phyloP scores from a whole-genome alignment of 2,888 invertebrate genomes.

The Gibbula magus region DNA sequence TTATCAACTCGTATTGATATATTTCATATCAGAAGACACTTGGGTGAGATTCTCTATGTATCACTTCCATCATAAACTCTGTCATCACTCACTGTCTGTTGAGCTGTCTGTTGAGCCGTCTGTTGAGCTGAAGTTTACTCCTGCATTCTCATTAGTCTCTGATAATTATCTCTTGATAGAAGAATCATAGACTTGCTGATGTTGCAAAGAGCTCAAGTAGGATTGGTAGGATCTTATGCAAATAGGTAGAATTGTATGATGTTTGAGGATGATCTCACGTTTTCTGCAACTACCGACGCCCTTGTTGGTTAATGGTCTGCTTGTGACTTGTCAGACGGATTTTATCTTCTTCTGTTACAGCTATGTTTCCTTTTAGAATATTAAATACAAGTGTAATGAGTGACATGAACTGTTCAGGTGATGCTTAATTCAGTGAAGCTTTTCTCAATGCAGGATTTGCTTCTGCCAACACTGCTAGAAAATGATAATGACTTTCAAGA shows the following conservation, averaged over 20 bases:
- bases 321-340: background rate
- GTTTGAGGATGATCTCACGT: background rate
- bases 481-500: background rate
- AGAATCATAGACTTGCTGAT: background rate
- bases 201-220: background rate
- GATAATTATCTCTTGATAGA: background rate
- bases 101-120: background rate
- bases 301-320: slow-evolving; percentile 6
- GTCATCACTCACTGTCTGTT: background rate
- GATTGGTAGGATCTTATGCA: background rate
- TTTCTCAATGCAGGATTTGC: background rate
- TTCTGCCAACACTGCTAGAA: background rate
- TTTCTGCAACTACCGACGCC: background rate
- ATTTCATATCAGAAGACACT: too few species aligned
- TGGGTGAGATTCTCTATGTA: too few species aligned
- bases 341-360: background rate
- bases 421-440: background rate
- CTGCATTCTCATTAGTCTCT: background rate
- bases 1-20: too few species aligned
- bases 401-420: background rate
- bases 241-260: slow-evolving; percentile 9
- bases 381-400: background rate
- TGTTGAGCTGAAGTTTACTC: background rate
- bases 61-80: too few species aligned
- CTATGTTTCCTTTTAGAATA: slow-evolving; percentile 13